Evolutionary conservation across 2,113 vertebrate genomes (phyloP), one percentile per base, ranked within the genome.

Genomic region (Callocephalon fimbriatum): DNA sequence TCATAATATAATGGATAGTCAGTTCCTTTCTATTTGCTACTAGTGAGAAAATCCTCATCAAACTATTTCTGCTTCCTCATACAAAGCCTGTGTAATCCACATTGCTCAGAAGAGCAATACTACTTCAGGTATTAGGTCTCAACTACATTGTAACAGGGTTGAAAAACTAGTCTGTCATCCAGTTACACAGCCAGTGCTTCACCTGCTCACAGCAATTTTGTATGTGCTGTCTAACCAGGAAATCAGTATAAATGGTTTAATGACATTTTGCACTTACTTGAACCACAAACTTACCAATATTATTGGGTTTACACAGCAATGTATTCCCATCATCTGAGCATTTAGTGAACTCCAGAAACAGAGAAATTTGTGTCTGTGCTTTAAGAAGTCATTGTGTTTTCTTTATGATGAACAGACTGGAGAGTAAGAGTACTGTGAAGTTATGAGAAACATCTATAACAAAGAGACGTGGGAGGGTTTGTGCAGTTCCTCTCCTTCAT

Each of bases 101-200:
- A 9, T 5, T 31, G 47, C 42, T 70, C 58, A 66, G 27, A 25
- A 84, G 56, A 22, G 56, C 32, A 58, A 35, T 35, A 4, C 37
- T 19, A 50, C 50, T 65, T 15, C 22, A 68, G 56, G 27, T 3
- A n/a, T 27, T 16, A 42, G 18, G 11, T 26, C 37, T 68, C 6
- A 9, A 9, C 15, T 40, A 7, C 18, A 32, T 5, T 2, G 7
- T 3, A 32, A 12, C 2, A 71, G n/a, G 2, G 7, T 5, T 58
- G n/a, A 42, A 58, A 71, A 67, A 2, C 8, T 11, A 16, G 1
- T 5, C 56, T 38, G 10, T 75, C 38, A 18, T 15, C 10, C 35
- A 31, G 35, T 47, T 40, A 45, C 40, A 16, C 27, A 50, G 74
- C 19, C 44, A 67, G 2, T 1, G 3, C 7, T 6, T 32, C 59